Evolutionary conservation across 2,797 vertebrate species (phyloP).

Genomic region (Gorsachius magnificus): DNA sequence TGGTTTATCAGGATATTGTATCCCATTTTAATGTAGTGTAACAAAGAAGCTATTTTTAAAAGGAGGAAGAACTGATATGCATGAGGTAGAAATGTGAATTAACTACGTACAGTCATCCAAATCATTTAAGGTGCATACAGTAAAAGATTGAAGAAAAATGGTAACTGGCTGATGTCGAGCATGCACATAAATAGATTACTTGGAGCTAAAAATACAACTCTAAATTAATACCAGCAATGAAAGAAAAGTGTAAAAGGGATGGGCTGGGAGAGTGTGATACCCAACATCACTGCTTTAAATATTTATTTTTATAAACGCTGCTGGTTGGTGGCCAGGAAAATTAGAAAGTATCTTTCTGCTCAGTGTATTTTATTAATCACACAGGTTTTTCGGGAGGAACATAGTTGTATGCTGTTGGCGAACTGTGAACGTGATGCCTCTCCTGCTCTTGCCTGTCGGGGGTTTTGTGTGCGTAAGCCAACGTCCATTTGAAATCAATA

Average conservation of each 20-base stretch:
- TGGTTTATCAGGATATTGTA: neutral
- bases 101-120: neutral
- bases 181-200: neutral
- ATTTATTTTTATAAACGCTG: neutral
- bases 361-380: neutral
- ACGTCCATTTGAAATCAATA: neutral
- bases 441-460: neutral
- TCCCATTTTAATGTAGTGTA: neutral
- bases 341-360: neutral
- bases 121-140: neutral
- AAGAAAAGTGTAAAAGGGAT: neutral
- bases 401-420: neutral
- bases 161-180: neutral
- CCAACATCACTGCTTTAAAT: neutral
- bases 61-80: neutral
- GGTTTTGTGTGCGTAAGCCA: neutral
- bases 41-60: neutral
- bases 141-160: neutral
- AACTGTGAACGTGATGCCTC: neutral
- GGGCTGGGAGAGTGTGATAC: neutral
- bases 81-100: neutral
- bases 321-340: neutral
- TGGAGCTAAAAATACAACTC: neutral
- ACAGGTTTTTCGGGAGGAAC: neutral
- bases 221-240: neutral